These are phyloP conservation scores for Trachymyrmex septentrionalis DNA, from an alignment of 1,140 invertebrate species.

Conservation along the genomic window DNA sequence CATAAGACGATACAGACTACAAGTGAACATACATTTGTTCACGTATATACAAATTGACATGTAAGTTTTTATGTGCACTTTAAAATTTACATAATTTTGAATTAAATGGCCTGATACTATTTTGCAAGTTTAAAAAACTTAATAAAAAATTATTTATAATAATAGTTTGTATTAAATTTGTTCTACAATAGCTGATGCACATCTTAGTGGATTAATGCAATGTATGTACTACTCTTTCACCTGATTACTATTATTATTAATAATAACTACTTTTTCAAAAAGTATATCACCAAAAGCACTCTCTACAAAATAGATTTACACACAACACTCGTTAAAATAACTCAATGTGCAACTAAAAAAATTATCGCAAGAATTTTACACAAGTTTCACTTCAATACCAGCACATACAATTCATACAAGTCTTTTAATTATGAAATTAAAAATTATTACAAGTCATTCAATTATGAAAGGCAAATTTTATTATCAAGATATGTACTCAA, in stretches of 20 bases:
- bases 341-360: not conserved
- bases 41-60: slow-evolving; percentile 51
- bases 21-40: slow-evolving; percentile 77
- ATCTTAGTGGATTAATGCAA: slow-evolving; percentile 43
- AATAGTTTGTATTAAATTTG: slow-evolving; percentile 13
- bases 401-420: slow-evolving; percentile 18
- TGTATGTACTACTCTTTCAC: slow-evolving; percentile 26
- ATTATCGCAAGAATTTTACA: not conserved
- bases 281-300: slow-evolving; percentile 1
- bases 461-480: not conserved
- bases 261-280: slow-evolving; percentile 28
- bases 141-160: not conserved
- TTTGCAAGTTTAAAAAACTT: not conserved
- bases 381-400: slow-evolving; percentile 15
- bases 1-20: slow-evolving; percentile 86
- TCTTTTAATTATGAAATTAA: too few relatives aligned
- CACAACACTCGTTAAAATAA: slow-evolving; percentile 44
- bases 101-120: slow-evolving; percentile 20
- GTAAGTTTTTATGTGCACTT: not conserved
- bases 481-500: not conserved
- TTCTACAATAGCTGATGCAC: not conserved
- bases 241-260: not conserved
- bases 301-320: slow-evolving; percentile 39
- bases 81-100: not conserved
- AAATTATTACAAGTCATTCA: not conserved